phyloP scores from a whole-genome alignment of 2,113 vertebrate species.

The Vombatus ursinus region DNA sequence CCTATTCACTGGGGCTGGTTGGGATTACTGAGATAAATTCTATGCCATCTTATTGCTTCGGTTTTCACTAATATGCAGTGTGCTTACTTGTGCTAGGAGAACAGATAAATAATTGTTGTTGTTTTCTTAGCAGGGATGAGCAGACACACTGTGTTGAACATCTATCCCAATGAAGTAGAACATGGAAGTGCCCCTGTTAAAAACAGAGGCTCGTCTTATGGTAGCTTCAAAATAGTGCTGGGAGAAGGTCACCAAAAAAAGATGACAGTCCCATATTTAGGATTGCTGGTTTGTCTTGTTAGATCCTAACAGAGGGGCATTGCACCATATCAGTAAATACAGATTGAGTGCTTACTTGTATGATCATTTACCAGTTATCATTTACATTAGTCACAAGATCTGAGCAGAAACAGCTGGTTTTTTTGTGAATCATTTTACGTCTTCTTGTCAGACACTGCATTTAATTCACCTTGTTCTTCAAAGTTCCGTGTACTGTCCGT shows the following conservation, averaged over 20 bases:
- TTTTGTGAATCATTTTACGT: slow-evolving; percentile 2
- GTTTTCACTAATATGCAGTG: not conserved
- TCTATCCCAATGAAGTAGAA: slow-evolving; percentile 61
- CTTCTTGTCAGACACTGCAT: not conserved
- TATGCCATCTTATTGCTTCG: not conserved
- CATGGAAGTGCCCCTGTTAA: slow-evolving; percentile 32
- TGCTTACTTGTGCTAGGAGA: not conserved
- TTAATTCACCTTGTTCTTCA: not conserved
- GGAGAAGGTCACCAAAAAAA: slow-evolving; percentile 3
- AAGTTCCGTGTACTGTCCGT: not conserved
- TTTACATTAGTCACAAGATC: not conserved
- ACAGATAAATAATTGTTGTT: slow-evolving; percentile 38
- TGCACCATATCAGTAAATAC: not conserved
- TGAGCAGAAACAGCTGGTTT: not conserved
- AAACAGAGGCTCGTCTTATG: slow-evolving; percentile 21
- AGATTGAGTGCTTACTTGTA: not conserved
- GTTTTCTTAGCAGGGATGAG: slow-evolving; percentile 22
- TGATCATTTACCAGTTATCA: not conserved
- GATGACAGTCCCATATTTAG: not conserved
- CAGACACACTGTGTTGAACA: slow-evolving; percentile 35
- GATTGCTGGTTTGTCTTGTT: not conserved
- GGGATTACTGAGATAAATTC: not conserved
- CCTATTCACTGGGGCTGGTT: not conserved
- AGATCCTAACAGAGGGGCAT: not conserved
- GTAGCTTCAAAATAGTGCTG: slow-evolving; percentile 45